Evolutionary conservation across 2,888 invertebrate genomes (phyloP).

Genomic region (Lutraria lutraria): DNA sequence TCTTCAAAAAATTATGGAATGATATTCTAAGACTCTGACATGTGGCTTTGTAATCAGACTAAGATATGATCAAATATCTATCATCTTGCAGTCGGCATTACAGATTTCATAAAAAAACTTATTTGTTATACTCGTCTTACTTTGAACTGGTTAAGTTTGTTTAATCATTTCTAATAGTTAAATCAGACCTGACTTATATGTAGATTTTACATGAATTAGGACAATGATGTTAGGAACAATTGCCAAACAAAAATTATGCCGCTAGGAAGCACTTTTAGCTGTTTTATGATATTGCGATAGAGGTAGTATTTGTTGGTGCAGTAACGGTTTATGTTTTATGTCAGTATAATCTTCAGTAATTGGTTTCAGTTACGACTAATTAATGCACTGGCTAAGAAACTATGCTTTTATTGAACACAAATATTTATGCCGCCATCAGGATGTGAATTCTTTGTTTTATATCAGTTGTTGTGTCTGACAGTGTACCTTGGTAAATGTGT

Average conservation of each 20-base stretch:
- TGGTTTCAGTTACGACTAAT: neutral
- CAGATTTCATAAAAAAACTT: neutral
- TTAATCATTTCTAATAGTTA: neutral
- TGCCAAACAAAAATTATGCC: neutral
- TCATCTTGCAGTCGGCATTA: neutral
- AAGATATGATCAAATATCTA: neutral
- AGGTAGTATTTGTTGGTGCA: neutral
- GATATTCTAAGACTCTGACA: too few relatives aligned
- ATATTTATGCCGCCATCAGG: neutral
- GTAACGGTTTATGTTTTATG: neutral
- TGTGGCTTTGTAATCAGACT: neutral
- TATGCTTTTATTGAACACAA: neutral
- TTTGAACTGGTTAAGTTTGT: neutral
- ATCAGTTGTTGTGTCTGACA: neutral
- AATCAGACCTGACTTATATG: neutral
- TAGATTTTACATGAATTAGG: conserved; percentile 7
- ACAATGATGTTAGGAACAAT: neutral
- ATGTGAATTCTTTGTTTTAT: neutral
- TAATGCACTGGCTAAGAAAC: neutral
- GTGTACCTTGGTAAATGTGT: neutral
- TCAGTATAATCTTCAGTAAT: neutral
- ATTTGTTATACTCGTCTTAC: neutral
- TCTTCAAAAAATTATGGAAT: too few relatives aligned
- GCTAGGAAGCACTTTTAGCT: neutral
- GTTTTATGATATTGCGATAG: neutral